phyloP scores from a whole-genome alignment of 2,888 invertebrate genomes.

The Ectropis crepuscularia region DNA sequence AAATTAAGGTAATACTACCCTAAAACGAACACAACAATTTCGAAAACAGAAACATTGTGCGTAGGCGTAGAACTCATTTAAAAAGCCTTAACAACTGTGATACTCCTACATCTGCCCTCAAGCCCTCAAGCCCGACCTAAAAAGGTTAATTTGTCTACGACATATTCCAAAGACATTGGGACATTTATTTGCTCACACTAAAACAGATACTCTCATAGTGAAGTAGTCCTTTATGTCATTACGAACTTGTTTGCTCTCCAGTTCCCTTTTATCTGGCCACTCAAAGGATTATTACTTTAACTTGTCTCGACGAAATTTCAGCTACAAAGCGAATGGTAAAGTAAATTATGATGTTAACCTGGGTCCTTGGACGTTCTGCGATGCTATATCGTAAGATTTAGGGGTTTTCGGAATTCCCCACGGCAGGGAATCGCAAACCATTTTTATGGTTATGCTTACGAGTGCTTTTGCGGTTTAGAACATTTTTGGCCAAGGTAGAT shows the following conservation, averaged over 20 bases:
- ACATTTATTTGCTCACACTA: conserved; percentile 29
- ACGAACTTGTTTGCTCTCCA: conserved; percentile 31
- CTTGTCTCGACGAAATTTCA: conserved; percentile 17
- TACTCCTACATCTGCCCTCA: background rate
- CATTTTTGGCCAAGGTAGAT: background rate
- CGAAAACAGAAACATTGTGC: no score
- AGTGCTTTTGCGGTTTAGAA: conserved; percentile 8
- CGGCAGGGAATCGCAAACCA: background rate
- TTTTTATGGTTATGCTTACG: background rate
- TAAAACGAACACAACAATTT: background rate
- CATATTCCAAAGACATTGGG: conserved; percentile 21
- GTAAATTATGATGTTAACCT: conserved; percentile 29
- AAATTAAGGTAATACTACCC: no score
- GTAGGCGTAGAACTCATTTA: no score
- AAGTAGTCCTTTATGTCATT: conserved; percentile 31
- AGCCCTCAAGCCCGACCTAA: conserved; percentile 7
- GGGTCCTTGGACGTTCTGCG: conserved; percentile 11
- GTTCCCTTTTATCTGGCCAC: conserved; percentile 27
- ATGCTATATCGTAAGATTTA: conserved; percentile 14
- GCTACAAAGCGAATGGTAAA: conserved; percentile 28
- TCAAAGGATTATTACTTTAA: conserved; percentile 29
- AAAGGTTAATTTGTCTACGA: conserved; percentile 20
- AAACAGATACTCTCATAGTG: conserved; percentile 28
- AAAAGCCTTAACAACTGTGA: no score
- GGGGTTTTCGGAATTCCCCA: background rate